Percentiles rank a stretch among this genome's conserved stretches.
These are phyloP conservation scores for Linurgus olivaceus DNA, from an alignment of 2,797 vertebrate genomes.

Conservation along the genomic window DNA sequence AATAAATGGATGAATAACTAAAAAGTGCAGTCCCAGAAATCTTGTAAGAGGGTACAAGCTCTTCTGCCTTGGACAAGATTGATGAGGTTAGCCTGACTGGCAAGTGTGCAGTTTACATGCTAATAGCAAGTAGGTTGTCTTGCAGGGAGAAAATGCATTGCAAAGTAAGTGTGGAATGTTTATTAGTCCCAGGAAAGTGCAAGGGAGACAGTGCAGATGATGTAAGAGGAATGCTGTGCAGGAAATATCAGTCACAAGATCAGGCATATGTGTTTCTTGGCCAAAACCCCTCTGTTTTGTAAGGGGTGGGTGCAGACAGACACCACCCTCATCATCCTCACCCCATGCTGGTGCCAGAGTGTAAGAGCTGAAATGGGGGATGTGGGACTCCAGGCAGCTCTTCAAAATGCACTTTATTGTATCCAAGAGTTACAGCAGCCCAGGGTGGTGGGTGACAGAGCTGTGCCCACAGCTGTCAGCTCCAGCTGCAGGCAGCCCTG, in stretches of 20 bases:
- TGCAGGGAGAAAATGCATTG: conserved; percentile 61
- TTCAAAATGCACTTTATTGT: no score
- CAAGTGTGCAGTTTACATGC: conserved; percentile 65
- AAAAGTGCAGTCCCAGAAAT: conserved; percentile 39
- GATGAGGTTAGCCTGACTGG: conserved; percentile 61
- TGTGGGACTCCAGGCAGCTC: no score
- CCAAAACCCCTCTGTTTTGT: neutral
- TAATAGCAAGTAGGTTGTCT: conserved; percentile 63
- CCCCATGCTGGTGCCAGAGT: neutral
- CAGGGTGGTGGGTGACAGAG: no score
- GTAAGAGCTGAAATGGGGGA: no score
- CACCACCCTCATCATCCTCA: neutral
- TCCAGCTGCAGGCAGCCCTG: no score
- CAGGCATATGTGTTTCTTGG: neutral
- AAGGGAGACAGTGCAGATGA: conserved; percentile 40
- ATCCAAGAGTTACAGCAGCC: no score
- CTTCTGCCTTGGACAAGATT: conserved; percentile 51
- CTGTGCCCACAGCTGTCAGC: no score
- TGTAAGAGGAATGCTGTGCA: conserved; percentile 37
- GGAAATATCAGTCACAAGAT: neutral
- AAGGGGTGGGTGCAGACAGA: neutral
- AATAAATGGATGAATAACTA: conserved; percentile 25
- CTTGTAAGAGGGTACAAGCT: conserved; percentile 8
- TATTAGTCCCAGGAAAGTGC: conserved; percentile 57
- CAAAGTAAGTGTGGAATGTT: conserved; percentile 60